Conservation (phyloP, 2,888 invertebrate genomes). For the Hecatera dysodea region DNA sequence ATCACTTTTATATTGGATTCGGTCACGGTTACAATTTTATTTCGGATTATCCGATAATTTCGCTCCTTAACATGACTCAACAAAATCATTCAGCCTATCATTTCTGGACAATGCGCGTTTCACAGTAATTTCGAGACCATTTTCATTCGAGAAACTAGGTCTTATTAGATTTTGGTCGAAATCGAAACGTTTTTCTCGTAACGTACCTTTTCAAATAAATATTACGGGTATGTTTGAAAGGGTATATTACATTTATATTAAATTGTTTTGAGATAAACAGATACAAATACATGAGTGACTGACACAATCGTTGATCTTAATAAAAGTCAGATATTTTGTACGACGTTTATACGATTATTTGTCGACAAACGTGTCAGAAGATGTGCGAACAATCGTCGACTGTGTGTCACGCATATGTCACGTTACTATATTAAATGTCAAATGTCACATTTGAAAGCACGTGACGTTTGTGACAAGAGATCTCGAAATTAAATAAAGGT, state of each 20-base stretch:
- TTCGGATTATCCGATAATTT: too few relatives aligned
- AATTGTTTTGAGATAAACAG: neutral
- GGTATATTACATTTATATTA: neutral
- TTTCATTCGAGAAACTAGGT: neutral
- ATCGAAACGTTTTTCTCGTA: neutral
- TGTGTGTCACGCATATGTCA: slow-evolving; percentile 4
- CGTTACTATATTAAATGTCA: slow-evolving; percentile 40
- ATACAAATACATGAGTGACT: neutral
- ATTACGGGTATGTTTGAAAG: too few relatives aligned
- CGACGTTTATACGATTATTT: slow-evolving; percentile 12
- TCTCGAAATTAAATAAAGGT: slow-evolving; percentile 14
- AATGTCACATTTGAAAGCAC: slow-evolving; percentile 19
- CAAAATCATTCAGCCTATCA: too few relatives aligned
- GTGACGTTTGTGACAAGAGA: slow-evolving; percentile 7
- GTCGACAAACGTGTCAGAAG: slow-evolving; percentile 9
- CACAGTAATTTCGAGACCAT: neutral
- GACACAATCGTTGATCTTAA: slow-evolving; percentile 23
- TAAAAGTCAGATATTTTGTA: slow-evolving; percentile 22
- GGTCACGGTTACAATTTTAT: too few relatives aligned
- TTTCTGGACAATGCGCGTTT: too few relatives aligned
- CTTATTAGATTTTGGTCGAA: neutral
- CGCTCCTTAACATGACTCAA: too few relatives aligned
- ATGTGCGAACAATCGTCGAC: slow-evolving; percentile 5
- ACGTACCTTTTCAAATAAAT: too few relatives aligned
- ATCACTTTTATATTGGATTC: too few relatives aligned